Conservation (phyloP, 1,140 invertebrate genomes). For the Melanaphis sacchari region DNA sequence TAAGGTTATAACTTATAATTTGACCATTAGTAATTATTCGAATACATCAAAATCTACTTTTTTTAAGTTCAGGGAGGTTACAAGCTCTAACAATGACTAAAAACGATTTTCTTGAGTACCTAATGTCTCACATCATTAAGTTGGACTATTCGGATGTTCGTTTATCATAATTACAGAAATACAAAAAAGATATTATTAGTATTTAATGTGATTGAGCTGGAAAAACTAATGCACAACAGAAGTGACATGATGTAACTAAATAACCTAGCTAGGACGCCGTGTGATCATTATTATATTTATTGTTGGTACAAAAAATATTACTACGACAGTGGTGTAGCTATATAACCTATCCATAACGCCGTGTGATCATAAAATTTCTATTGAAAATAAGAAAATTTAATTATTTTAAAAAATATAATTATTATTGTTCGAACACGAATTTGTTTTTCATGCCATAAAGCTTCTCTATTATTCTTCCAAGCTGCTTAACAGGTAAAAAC, state of each 20-base stretch:
- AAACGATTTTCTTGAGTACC: neutral
- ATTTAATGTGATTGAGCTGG: neutral
- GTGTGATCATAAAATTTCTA: neutral
- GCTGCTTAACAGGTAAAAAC: too few relatives aligned
- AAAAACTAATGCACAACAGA: neutral
- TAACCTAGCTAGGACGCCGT: neutral
- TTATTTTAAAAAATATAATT: too few relatives aligned
- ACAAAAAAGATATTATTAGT: neutral
- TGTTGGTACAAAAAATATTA: neutral
- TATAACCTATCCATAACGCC: neutral
- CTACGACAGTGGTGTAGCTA: neutral
- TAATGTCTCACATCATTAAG: neutral
- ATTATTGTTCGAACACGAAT: too few relatives aligned
- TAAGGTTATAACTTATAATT: too few relatives aligned
- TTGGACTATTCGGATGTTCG: neutral
- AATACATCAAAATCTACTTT: neutral
- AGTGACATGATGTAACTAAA: neutral
- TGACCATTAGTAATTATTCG: neutral
- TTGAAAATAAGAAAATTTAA: neutral
- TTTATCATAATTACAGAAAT: neutral
- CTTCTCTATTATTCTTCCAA: too few relatives aligned
- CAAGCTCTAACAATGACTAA: neutral
- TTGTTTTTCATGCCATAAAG: too few relatives aligned
- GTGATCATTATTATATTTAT: neutral
- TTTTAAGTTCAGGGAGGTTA: neutral